phyloP scores from a whole-genome alignment of 2,797 vertebrate species.

The Poecilia picta region DNA sequence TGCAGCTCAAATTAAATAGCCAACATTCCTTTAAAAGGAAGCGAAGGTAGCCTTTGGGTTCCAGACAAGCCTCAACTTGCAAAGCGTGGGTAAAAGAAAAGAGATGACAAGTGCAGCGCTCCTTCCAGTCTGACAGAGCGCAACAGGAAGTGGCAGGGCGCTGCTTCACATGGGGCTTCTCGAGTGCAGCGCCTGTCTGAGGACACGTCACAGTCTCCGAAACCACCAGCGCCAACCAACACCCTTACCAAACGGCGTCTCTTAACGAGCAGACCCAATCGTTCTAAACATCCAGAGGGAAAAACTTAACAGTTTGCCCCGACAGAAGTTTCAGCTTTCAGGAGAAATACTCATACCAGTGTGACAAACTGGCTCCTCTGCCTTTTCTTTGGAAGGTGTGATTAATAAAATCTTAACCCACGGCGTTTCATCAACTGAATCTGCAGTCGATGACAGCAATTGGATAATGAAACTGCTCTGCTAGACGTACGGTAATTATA shows the following conservation, averaged over 20 bases:
- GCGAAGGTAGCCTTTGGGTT: constrained; percentile 75
- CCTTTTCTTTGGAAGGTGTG: constrained; percentile 15
- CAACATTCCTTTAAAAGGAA: constrained; percentile 81
- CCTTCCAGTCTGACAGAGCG: constrained; percentile 65
- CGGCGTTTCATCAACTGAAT: constrained; percentile 18
- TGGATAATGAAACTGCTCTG: constrained; percentile 30
- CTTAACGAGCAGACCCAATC: constrained; percentile 8
- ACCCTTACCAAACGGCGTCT: constrained; percentile 20
- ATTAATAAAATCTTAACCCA: constrained; percentile 34
- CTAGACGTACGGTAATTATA: constrained; percentile 41
- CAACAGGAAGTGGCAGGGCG: constrained; percentile 78
- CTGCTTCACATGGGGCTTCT: constrained; percentile 70
- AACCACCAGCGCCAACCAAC: constrained; percentile 55
- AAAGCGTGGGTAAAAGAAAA: constrained; percentile 41
- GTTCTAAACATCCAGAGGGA: background rate
- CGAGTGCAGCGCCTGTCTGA: constrained; percentile 55
- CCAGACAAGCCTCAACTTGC: constrained; percentile 75
- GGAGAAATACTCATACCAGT: background rate
- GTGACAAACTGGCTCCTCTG: constrained; percentile 23
- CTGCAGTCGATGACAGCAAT: constrained; percentile 6
- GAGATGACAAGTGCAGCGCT: constrained; percentile 69
- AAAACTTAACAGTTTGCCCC: background rate
- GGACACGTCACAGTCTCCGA: constrained; percentile 43
- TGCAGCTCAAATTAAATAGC: constrained; percentile 64
- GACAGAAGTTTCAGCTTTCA: background rate